These are phyloP conservation scores for Elephas maximus DNA, from an alignment of 2,113 vertebrate genomes.

Conservation along the genomic window DNA sequence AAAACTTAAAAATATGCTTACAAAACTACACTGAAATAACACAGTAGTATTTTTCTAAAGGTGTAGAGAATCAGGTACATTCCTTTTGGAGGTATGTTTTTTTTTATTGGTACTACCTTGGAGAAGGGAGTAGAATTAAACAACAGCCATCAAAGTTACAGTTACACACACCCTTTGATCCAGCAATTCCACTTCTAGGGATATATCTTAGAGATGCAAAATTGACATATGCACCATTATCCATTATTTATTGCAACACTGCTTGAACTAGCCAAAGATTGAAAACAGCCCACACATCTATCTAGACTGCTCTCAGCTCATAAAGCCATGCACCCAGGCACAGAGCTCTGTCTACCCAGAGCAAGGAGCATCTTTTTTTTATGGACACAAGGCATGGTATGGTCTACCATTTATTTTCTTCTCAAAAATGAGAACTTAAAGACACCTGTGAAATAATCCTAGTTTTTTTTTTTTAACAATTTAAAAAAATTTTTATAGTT, in stretches of 20 bases:
- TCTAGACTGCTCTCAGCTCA: background rate
- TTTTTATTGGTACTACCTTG: background rate
- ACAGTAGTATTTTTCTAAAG: constrained; percentile 4
- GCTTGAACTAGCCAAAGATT: background rate
- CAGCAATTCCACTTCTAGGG: background rate
- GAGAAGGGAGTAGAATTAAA: background rate
- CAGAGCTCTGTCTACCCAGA: background rate
- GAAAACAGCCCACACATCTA: background rate
- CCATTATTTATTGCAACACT: constrained; percentile 40
- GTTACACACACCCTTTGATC: background rate
- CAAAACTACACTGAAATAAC: background rate
- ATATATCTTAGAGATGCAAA: background rate
- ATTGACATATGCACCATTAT: background rate
- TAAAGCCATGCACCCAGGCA: background rate
- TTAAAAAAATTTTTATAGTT: background rate
- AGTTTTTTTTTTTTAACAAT: background rate
- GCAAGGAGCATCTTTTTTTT: background rate
- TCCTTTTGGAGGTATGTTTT: background rate
- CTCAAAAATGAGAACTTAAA: background rate
- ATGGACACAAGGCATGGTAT: background rate
- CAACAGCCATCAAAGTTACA: background rate
- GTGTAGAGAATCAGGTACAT: background rate
- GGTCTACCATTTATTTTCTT: background rate
- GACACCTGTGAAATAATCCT: background rate
- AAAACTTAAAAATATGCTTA: constrained; percentile 11